Percentiles rank a stretch among this genome's conserved stretches.
Conservation (phyloP, 2,888 invertebrate genomes). For the Aphrophora alni region DNA sequence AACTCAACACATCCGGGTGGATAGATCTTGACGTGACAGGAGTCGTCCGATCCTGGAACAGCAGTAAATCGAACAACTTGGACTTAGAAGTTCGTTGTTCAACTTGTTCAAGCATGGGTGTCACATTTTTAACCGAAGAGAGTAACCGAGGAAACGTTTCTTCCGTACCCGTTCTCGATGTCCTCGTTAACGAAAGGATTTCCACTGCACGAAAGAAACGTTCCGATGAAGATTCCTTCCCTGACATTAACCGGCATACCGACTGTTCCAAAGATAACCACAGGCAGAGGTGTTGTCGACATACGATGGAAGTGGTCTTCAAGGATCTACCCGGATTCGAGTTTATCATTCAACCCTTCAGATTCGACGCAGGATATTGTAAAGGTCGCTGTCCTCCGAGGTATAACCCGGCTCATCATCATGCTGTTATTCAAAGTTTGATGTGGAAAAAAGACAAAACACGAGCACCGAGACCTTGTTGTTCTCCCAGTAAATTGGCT, state of each 20-base stretch:
- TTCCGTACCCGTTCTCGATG: slow-evolving; percentile 30
- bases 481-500: slow-evolving; percentile 71
- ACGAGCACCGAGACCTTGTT: slow-evolving; percentile 68
- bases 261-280: slow-evolving; percentile 38
- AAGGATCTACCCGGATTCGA: slow-evolving; percentile 67
- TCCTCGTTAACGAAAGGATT: slow-evolving; percentile 26
- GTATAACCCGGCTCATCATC: slow-evolving; percentile 73
- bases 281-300: slow-evolving; percentile 65
- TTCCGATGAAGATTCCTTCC: slow-evolving; percentile 3
- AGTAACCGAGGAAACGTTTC: background rate
- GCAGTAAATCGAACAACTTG: slow-evolving; percentile 3
- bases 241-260: slow-evolving; percentile 22
- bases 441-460: slow-evolving; percentile 67
- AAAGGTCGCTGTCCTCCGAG: slow-evolving; percentile 62
- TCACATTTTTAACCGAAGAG: background rate
- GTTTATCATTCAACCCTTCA: slow-evolving; percentile 71
- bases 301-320: slow-evolving; percentile 70
- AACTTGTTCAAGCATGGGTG: background rate
- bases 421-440: slow-evolving; percentile 72
- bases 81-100: slow-evolving; percentile 25
- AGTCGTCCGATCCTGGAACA: background rate
- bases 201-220: background rate
- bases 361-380: slow-evolving; percentile 74
- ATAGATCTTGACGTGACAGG: background rate
- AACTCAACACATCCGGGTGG: background rate